These are phyloP conservation scores for Drosophila rufa DNA, from an alignment of 1,140 invertebrate genomes.

Conservation along the genomic window DNA sequence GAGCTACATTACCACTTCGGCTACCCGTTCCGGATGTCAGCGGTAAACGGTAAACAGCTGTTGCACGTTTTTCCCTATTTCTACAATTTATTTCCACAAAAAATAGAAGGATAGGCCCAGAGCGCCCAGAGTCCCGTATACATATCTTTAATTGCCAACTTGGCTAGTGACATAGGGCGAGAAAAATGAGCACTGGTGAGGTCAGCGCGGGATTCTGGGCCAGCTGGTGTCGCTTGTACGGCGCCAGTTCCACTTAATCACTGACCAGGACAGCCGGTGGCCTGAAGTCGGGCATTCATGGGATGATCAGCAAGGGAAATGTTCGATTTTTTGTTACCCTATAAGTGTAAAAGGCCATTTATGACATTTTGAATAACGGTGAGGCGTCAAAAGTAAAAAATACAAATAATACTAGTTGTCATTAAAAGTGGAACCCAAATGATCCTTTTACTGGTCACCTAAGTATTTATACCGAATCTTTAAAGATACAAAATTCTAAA, in stretches of 20 bases:
- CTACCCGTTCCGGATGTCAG: conserved; percentile 16
- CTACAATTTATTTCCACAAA: conserved; percentile 70
- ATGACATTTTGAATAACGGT: too few species aligned
- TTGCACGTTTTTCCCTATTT: conserved; percentile 68
- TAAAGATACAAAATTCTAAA: too few species aligned
- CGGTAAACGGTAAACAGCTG: conserved; percentile 66
- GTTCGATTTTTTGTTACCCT: neutral
- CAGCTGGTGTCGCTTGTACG: conserved; percentile 56
- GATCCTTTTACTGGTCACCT: too few species aligned
- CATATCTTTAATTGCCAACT: conserved; percentile 83
- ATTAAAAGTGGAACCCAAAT: too few species aligned
- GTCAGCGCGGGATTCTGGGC: conserved; percentile 39
- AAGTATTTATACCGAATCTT: too few species aligned
- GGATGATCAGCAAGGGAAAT: neutral
- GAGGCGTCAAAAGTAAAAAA: too few species aligned
- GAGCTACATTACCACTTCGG: conserved; percentile 18
- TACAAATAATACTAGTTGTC: too few species aligned
- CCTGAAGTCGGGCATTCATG: neutral
- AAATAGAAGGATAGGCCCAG: conserved; percentile 30
- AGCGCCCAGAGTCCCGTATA: conserved; percentile 19
- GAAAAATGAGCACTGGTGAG: conserved; percentile 66
- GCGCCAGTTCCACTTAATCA: conserved; percentile 71
- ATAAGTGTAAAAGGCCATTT: neutral
- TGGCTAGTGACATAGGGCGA: conserved; percentile 71
- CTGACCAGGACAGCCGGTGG: conserved; percentile 58